Percentiles rank a stretch among this genome's conserved stretches.
These are phyloP conservation scores for Seriola dumerili DNA, from an alignment of 2,113 vertebrate species.

Conservation along the genomic window DNA sequence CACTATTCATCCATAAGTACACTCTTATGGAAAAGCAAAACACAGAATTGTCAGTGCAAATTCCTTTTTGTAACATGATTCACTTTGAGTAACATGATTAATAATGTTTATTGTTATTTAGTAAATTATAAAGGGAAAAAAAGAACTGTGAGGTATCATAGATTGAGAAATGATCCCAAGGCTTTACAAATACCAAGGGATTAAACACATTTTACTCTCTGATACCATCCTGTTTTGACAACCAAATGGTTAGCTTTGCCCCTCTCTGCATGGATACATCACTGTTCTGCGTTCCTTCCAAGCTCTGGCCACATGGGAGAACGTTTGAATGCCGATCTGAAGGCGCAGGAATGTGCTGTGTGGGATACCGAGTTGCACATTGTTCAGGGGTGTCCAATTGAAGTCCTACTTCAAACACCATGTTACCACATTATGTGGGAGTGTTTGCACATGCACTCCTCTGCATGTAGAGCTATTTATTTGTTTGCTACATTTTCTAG, in stretches of 20 bases:
- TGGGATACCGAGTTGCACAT: conserved; percentile 70
- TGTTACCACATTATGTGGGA: conserved; percentile 80
- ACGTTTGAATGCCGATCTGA: conserved; percentile 76
- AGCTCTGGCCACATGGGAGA: conserved; percentile 71
- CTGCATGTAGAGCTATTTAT: conserved; percentile 70
- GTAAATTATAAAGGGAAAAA: background rate
- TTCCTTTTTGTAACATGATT: background rate
- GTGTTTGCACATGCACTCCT: conserved; percentile 74
- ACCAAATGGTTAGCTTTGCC: conserved; percentile 41
- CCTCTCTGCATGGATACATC: conserved; percentile 49
- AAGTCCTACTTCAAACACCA: conserved; percentile 81
- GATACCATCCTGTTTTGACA: conserved; percentile 39
- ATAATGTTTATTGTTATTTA: background rate
- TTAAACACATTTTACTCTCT: conserved; percentile 23
- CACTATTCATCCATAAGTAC: background rate
- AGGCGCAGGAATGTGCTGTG: conserved; percentile 67
- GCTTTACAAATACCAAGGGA: conserved; percentile 21
- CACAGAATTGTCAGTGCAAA: background rate
- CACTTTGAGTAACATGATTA: background rate
- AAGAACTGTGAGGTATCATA: background rate
- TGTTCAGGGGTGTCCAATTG: conserved; percentile 74
- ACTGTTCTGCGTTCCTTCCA: conserved; percentile 55
- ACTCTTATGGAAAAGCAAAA: background rate
- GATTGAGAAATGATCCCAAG: background rate
- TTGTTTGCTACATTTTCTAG: conserved; percentile 61